phyloP scores from a whole-genome alignment of 1,140 invertebrate genomes.

The Zelostemma sp. region DNA sequence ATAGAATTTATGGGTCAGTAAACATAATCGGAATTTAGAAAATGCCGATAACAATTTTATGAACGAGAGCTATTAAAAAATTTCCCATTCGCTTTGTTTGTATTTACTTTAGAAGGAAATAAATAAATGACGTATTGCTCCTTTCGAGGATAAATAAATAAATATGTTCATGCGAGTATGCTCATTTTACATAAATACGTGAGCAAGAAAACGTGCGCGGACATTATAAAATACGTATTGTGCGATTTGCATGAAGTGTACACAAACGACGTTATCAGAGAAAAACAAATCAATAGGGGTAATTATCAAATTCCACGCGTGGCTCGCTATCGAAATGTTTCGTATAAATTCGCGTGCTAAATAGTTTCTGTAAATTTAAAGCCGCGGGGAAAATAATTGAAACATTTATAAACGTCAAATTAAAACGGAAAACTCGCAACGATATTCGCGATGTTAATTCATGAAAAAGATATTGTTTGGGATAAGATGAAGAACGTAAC shows the following conservation, averaged over 20 bases:
- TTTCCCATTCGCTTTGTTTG: too few species aligned
- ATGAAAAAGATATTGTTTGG: not conserved
- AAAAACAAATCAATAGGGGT: not conserved
- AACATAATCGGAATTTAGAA: too few species aligned
- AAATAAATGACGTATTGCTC: too few species aligned
- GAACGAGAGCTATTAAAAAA: too few species aligned
- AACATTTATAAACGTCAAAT: not conserved
- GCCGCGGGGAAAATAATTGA: too few species aligned
- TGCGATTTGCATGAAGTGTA: not conserved
- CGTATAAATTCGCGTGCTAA: not conserved
- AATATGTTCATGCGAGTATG: too few species aligned
- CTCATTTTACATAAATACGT: too few species aligned
- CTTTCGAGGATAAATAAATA: too few species aligned
- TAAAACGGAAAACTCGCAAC: not conserved
- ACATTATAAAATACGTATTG: not conserved
- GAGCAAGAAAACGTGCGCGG: not conserved
- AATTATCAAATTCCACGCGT: not conserved
- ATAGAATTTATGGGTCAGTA: too few species aligned
- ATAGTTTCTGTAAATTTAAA: too few species aligned
- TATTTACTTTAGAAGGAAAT: too few species aligned
- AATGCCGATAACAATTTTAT: too few species aligned
- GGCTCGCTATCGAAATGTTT: not conserved
- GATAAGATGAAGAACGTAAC: constrained; percentile 1
- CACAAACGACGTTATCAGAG: not conserved
- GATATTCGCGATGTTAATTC: not conserved